phyloP scores from a whole-genome alignment of 2,113 vertebrate genomes.

The Antechinus stuartii region DNA sequence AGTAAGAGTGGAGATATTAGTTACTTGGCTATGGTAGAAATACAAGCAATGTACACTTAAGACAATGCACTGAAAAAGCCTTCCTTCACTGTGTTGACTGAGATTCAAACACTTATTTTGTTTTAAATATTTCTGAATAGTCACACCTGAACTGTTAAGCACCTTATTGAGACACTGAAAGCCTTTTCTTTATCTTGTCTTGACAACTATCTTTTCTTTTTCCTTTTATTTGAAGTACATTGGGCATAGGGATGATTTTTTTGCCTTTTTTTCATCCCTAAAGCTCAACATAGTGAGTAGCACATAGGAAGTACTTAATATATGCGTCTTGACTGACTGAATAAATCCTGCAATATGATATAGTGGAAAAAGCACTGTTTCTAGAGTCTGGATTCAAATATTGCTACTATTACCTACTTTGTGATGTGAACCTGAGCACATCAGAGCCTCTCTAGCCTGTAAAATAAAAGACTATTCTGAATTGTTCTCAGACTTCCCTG shows the following conservation, averaged over 20 bases:
- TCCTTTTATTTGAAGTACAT: background rate
- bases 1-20: background rate
- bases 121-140: background rate
- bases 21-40: background rate
- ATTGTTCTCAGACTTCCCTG: background rate
- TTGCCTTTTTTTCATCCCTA: background rate
- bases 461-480: background rate
- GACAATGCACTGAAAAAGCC: background rate
- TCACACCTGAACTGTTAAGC: background rate
- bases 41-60: background rate
- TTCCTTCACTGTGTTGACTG: background rate
- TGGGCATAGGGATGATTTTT: background rate
- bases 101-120: background rate
- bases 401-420: background rate
- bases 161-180: background rate
- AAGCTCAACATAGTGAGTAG: background rate
- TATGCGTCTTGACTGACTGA: background rate
- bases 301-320: background rate
- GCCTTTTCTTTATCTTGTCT: background rate
- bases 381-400: background rate
- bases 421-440: background rate
- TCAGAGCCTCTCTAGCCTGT: background rate
- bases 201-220: background rate
- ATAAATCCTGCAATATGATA: background rate
- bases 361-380: background rate